Conservation (phyloP, 2,797 vertebrate species). For the Triplophysa yarkandensis region DNA sequence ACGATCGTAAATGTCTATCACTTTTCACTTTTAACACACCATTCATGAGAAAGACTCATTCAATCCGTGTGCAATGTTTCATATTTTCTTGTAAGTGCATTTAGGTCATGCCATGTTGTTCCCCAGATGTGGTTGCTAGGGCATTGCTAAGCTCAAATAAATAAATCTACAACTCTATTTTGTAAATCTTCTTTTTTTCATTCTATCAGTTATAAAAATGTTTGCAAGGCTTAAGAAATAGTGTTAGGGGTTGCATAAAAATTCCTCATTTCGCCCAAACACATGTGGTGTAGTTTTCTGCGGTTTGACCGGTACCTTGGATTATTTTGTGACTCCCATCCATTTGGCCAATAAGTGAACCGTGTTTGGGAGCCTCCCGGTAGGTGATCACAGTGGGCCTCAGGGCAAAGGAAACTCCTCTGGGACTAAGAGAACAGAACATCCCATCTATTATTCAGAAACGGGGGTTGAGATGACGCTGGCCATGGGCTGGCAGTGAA, state of each 20-base stretch:
- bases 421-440: conserved; percentile 47
- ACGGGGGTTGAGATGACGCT: conserved; percentile 38
- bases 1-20: too few species aligned
- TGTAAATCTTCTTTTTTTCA: too few species aligned
- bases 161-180: too few species aligned
- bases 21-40: too few species aligned
- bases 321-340: conserved; percentile 26
- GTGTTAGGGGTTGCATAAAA: not conserved
- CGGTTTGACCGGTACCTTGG: conserved; percentile 24
- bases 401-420: conserved; percentile 35
- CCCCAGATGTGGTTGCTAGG: too few species aligned
- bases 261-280: conserved; percentile 1
- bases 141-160: not conserved
- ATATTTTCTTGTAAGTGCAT: too few species aligned
- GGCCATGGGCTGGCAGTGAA: conserved; percentile 26
- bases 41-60: too few species aligned
- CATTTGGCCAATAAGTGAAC: conserved; percentile 40
- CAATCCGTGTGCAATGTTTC: too few species aligned
- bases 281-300: conserved; percentile 5
- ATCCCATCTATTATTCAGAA: conserved; percentile 59
- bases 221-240: not conserved
- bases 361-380: conserved; percentile 35
- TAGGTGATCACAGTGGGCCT: conserved; percentile 33
- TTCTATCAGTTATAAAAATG: too few species aligned
- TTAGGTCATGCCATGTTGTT: too few species aligned